Evolutionary conservation across 2,888 invertebrate genomes (phyloP), one percentile per base, ranked within the genome.

Genomic region (Exocentrus adspersus): DNA sequence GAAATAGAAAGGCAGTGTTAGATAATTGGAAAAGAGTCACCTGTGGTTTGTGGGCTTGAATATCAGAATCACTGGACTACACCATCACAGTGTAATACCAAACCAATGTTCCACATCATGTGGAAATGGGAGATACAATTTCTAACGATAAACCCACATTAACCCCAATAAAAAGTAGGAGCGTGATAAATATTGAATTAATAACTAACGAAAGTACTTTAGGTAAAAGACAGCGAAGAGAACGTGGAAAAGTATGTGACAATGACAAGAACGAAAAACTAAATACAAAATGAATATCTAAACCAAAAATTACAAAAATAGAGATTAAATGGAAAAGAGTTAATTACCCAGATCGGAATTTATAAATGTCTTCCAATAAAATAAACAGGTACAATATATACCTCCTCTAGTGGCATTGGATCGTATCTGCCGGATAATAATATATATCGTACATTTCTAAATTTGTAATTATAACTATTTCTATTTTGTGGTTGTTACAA

Each of bases 21-120:
- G 51, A 51, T 53, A 41, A n/a, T 41, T n/a, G 41, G 41, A 41
- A 41, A 41, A 43, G 43, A 43, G 46, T 62, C 62, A 19, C 62
- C 56, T 46, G 56, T 56, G 41, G 32, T 56, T 62, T 30, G 24
- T 37, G 62, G 56, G 37, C 56, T 62, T 62, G 56, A 16, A 46
- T 56, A 20, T 32, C 56, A 56, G 62, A 56, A 51, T 28, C 48
- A 28, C 37, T 60, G 24, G 52, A 60, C 17, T 19, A 41, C 7
- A 7, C 24, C 24, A 24, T 24, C 24, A 24, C 24, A 24, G 24
- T 24, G 4, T 24, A 24, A 24, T 24, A 24, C 24, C 50, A 41
- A 19, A 46, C 20, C 43, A 21, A 17, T 37, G 43, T 10, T 12
- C 41, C 41, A 21, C 14, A 4, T 19, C 42, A 54, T 24, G 24